Base-by-base conservation (phyloP, 2,888 invertebrate genomes). In the Apamea epomidion region DNA sequence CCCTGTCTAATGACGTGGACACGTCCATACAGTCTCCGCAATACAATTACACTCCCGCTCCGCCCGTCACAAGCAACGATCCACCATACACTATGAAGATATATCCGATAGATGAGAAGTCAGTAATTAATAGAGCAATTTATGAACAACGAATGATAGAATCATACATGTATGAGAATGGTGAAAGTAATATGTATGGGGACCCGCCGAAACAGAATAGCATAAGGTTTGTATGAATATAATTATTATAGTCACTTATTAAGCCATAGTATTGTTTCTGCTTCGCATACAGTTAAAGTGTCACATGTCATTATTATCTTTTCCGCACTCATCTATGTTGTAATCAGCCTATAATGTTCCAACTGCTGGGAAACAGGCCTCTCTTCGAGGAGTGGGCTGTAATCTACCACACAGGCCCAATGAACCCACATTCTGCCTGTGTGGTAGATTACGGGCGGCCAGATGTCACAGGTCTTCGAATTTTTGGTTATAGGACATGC, bases 101-200 rank as follows among this genome's bases (percentile, higher is more conserved):
- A 25, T 94, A 93, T 80, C 96, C 97, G 0, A 95, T 96, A 69
- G 96, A 96, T 87, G 96, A 95, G 72, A 96, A 96, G 65, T 91
- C 92, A 1, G 92, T 94, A 1, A 94, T 95, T 14, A 95, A 93
- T 72, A 89, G 93, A 77, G 91, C 92, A 0, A 87, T 95, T 48
- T 95, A 96, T 84, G 95, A 96, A 37, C 95, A 95, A 18, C 89
- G 94, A 68, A 83, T 93, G 48, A 85, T 92, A 32, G 94, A 96
- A 2, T 89, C 92, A 0, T 95, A 94, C n/a, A 92, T 94, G 83
- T 96, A 95, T 91, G 95, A 96, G 58, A 95, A 93, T 87, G 90
- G 94, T 86, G 95, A 96, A 54, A 94, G 92, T 76, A 94, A 93
- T 88, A 87, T 94, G 85, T 95, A 94, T 79, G 81, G 85, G 0